Conservation (phyloP, 2,888 invertebrate species). For the Elysia crispata region DNA sequence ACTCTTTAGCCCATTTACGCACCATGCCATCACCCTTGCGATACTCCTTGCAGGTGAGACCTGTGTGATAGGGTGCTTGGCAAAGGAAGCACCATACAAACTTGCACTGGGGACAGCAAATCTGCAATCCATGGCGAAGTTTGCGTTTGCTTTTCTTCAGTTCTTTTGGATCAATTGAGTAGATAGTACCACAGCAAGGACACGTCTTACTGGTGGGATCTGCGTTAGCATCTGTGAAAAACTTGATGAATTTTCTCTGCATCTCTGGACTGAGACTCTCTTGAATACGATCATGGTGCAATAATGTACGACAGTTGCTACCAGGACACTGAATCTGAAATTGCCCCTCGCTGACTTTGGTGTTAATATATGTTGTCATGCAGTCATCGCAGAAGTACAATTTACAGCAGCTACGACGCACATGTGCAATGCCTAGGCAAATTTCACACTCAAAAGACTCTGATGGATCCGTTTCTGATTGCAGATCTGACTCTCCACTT, state of each 20-base stretch:
- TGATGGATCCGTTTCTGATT: no score
- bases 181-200: constrained; percentile 74
- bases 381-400: constrained; percentile 74
- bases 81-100: constrained; percentile 78
- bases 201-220: constrained; percentile 77
- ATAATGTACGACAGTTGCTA: constrained; percentile 65
- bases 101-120: constrained; percentile 73
- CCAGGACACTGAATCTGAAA: constrained; percentile 75
- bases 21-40: constrained; percentile 76
- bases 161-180: constrained; percentile 42
- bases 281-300: constrained; percentile 75
- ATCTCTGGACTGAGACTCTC: constrained; percentile 64
- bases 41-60: constrained; percentile 75
- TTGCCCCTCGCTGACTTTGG: constrained; percentile 69
- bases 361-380: constrained; percentile 68
- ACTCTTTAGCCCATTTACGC: constrained; percentile 76
- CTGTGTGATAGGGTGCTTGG: constrained; percentile 77
- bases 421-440: constrained; percentile 65
- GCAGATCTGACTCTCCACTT: no score
- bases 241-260: constrained; percentile 73
- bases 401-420: constrained; percentile 74
- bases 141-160: constrained; percentile 43
- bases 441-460: constrained; percentile 67
- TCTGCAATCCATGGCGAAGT: constrained; percentile 51
- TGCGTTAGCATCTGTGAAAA: constrained; percentile 74